Percentiles rank a stretch among this genome's conserved stretches.
Conservation (phyloP, 1,140 invertebrate genomes). For the Drosophila punjabiensis region DNA sequence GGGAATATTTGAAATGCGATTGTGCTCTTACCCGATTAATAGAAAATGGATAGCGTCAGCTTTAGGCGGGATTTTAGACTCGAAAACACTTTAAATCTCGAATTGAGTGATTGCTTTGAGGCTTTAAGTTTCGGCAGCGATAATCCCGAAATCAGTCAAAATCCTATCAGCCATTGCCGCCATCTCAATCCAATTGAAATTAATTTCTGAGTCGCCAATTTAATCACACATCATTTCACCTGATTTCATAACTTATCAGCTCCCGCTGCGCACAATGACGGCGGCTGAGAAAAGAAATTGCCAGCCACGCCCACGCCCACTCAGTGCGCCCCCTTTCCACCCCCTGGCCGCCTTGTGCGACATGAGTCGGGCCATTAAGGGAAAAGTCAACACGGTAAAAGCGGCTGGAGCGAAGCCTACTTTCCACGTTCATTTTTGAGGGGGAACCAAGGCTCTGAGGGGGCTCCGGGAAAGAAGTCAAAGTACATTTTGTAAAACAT, state of each 20-base stretch:
- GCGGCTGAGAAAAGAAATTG: slow-evolving; percentile 43
- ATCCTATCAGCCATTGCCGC: slow-evolving; percentile 16
- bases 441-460: slow-evolving; percentile 45
- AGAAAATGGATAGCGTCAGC: not conserved
- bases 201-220: slow-evolving; percentile 59
- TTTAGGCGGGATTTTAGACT: not conserved
- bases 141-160: slow-evolving; percentile 22
- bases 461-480: slow-evolving; percentile 49
- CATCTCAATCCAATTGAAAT: slow-evolving; percentile 47
- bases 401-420: slow-evolving; percentile 51
- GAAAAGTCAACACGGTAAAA: slow-evolving; percentile 43
- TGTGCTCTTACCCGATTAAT: not conserved
- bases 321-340: not conserved
- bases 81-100: not conserved
- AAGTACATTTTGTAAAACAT: slow-evolving; percentile 79
- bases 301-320: slow-evolving; percentile 26
- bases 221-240: slow-evolving; percentile 69
- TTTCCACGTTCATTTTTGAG: slow-evolving; percentile 49
- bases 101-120: not conserved
- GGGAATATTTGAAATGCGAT: not conserved
- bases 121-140: slow-evolving; percentile 3
- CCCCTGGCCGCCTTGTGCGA: slow-evolving; percentile 27
- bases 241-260: slow-evolving; percentile 73
- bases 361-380: slow-evolving; percentile 59
- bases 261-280: slow-evolving; percentile 42